Conservation (phyloP, 92 coral and sea anemone genomes). For the Zoanthus sansibaricus region DNA sequence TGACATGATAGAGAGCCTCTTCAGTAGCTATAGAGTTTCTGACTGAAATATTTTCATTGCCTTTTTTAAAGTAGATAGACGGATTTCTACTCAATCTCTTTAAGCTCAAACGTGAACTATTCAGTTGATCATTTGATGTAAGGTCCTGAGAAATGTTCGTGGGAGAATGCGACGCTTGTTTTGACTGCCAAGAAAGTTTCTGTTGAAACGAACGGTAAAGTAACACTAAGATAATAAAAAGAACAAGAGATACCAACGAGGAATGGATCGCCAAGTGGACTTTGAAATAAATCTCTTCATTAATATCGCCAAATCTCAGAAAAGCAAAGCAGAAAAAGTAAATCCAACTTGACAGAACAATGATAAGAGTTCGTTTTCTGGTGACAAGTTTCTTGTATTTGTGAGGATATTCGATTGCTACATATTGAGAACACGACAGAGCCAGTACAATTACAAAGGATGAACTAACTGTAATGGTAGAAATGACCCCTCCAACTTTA, state of each 20-base stretch:
- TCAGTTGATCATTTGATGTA: not conserved
- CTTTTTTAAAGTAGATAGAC: not conserved
- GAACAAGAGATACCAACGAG: constrained; percentile 25
- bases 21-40: constrained; percentile 15
- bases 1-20: not conserved
- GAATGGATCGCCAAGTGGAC: constrained; percentile 42
- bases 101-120: not conserved
- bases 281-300: constrained; percentile 33
- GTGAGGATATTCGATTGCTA: constrained; percentile 44
- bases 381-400: constrained; percentile 36
- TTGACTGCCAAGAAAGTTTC: constrained; percentile 20
- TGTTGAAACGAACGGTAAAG: constrained; percentile 32
- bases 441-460: constrained; percentile 38
- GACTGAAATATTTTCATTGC: not conserved
- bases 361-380: constrained; percentile 16
- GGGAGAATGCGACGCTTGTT: not conserved
- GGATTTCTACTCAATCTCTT: constrained; percentile 13
- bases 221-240: constrained; percentile 24
- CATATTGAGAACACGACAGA: constrained; percentile 34
- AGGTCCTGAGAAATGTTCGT: not conserved
- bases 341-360: constrained; percentile 37
- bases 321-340: constrained; percentile 42
- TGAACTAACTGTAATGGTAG: constrained; percentile 36
- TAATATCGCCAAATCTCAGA: constrained; percentile 16
- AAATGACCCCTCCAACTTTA: constrained; percentile 33